Evolutionary conservation across 1,140 invertebrate species (phyloP), one percentile per base, ranked within the genome.

Genomic region (Drosophila rufa): DNA sequence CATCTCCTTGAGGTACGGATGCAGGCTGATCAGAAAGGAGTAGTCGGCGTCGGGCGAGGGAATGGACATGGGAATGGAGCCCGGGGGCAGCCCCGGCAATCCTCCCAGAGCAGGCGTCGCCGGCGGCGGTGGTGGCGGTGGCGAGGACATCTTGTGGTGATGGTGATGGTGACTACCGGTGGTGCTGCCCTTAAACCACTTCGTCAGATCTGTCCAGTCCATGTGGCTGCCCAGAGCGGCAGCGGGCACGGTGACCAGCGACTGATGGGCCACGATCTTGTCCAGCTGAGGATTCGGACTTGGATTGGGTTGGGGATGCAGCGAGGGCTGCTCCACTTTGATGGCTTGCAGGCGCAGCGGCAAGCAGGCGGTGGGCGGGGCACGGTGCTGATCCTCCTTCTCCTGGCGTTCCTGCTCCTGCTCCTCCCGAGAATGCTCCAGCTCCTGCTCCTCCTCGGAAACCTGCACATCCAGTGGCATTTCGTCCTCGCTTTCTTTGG

Each of bases 1-100:
- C 91, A 92, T 92, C 47, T 92, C 91, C 58, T 84, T 92, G 27
- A 92, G 56, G 70, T 83, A 92, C 38, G 91, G 91, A 79, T 86
- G 87, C 62, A 92, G 81, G 56, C 91, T 92, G 56, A 92, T 91
- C 48, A 92, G 59, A 64, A 92, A 92, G 33, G 76, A 87, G 69
- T 87, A 92, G 51, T 92, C 91, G 19, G 91, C 91, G 65, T 92
- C 91, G 14, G 87, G 62, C 48, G 67, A 17, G 15, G 66, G 30
- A 45, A 66, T 30, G 47, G 65, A 2, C 55, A 66, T 12, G 36
- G 45, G 25, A 22, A 67, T 59, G 15, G 56, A 7, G 17, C 83
- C 67, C 15, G 66, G 25, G 4, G 17, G 4, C 25, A 42, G 40
- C 1, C 64, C 48, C 0, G 40, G 0, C 33, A 51, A 40, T 7